phyloP scores from a whole-genome alignment of 2,113 vertebrate genomes.

The Trichomycterus rosablanca region DNA sequence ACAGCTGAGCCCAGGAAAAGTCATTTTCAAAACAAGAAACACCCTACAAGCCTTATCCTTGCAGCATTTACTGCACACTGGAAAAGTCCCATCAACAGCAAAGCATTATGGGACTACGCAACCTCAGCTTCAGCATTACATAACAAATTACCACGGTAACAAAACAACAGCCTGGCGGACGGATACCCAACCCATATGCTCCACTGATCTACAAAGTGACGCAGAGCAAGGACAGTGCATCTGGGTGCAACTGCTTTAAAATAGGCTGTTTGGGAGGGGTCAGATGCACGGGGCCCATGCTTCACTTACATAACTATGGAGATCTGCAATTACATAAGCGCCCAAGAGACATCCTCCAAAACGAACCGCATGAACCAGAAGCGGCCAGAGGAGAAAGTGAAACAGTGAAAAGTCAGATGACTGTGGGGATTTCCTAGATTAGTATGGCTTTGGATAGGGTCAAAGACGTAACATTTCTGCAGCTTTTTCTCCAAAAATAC shows the following conservation, averaged over 20 bases:
- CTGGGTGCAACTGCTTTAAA: constrained; percentile 40
- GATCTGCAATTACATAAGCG: constrained; percentile 60
- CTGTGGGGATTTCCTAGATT: neutral
- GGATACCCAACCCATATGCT: constrained; percentile 51
- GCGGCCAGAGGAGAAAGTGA: neutral
- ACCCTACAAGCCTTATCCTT: too few species aligned
- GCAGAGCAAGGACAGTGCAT: constrained; percentile 1
- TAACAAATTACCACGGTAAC: constrained; percentile 19
- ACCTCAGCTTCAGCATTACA: constrained; percentile 14
- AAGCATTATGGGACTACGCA: neutral
- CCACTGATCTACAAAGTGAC: constrained; percentile 63
- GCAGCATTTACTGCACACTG: neutral
- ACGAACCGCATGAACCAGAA: neutral
- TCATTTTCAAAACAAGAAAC: too few species aligned
- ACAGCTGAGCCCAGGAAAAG: too few species aligned
- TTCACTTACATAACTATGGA: constrained; percentile 62
- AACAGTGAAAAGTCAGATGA: neutral
- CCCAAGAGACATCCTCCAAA: constrained; percentile 1
- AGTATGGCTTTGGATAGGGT: neutral
- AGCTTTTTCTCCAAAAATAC: too few species aligned
- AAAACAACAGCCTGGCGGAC: constrained; percentile 3
- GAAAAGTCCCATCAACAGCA: constrained; percentile 13
- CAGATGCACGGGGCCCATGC: constrained; percentile 49
- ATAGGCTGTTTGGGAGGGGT: constrained; percentile 37
- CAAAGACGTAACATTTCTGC: too few species aligned